Conservation (phyloP, 1,140 invertebrate genomes). For the Drosophila tropicalis region DNA sequence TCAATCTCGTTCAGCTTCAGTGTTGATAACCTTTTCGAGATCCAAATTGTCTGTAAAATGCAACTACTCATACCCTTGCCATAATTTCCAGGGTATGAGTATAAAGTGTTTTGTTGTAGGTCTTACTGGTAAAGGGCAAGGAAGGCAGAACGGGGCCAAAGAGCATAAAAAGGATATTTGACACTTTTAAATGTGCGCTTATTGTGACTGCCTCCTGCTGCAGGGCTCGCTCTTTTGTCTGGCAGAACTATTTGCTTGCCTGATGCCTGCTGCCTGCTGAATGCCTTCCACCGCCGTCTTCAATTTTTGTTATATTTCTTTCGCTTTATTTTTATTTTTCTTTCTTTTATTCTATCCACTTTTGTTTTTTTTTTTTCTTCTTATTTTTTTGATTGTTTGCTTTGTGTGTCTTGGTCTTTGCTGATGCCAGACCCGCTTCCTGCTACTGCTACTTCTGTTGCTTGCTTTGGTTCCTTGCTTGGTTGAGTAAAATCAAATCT, state of each 20-base stretch:
- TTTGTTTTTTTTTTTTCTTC: conserved; percentile 28
- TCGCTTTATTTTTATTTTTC: conserved; percentile 43
- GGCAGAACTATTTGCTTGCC: conserved; percentile 65
- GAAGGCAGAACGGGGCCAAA: conserved; percentile 49
- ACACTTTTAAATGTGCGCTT: conserved; percentile 82
- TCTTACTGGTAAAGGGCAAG: conserved; percentile 24
- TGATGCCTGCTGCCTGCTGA: conserved; percentile 29
- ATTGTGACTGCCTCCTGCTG: conserved; percentile 61
- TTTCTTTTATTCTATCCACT: conserved; percentile 75
- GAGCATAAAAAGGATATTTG: conserved; percentile 82
- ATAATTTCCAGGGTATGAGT: conserved; percentile 36
- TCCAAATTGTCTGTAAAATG: too few relatives aligned
- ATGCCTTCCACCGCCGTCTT: conserved; percentile 61
- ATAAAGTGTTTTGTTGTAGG: conserved; percentile 75
- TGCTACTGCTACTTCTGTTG: conserved; percentile 4
- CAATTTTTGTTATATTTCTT: conserved; percentile 80
- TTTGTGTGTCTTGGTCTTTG: conserved; percentile 76
- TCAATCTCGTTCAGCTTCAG: too few relatives aligned
- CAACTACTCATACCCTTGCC: background rate
- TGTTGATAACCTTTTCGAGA: too few relatives aligned
- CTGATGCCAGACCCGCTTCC: conserved; percentile 38
- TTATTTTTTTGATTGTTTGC: conserved; percentile 68
- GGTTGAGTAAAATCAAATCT: conserved; percentile 73
- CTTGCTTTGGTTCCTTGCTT: conserved; percentile 19
- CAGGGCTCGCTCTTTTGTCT: conserved; percentile 61